phyloP scores from a whole-genome alignment of 2,113 vertebrate genomes.

The Cranoglanis bouderius region DNA sequence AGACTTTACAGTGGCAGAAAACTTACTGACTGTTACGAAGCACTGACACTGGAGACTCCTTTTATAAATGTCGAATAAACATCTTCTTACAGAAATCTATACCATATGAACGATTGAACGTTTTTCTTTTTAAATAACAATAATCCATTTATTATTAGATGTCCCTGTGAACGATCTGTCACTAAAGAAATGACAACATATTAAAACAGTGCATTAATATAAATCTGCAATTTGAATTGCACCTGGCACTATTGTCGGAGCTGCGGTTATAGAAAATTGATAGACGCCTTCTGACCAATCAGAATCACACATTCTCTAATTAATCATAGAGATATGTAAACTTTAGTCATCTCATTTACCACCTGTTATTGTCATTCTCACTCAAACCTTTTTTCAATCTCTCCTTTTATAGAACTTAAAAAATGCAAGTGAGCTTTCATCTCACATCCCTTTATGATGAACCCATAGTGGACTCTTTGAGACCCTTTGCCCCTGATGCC shows the following conservation, averaged over 20 bases:
- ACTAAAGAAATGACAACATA: neutral
- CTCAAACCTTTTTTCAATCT: neutral
- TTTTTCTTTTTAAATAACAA: neutral
- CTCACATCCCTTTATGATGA: constrained; percentile 33
- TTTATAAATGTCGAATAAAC: neutral
- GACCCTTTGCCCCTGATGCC: constrained; percentile 34
- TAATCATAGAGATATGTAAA: constrained; percentile 1
- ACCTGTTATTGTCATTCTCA: constrained; percentile 15
- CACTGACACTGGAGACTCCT: neutral
- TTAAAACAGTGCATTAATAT: neutral
- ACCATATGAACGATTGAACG: neutral
- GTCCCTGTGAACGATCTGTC: neutral
- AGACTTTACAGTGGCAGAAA: neutral
- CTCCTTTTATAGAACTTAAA: neutral
- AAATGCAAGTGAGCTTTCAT: constrained; percentile 30
- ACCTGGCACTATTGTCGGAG: neutral
- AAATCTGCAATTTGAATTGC: neutral
- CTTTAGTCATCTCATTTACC: neutral
- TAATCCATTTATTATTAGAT: neutral
- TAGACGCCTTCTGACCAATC: neutral
- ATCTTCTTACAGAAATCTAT: neutral
- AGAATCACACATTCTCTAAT: neutral
- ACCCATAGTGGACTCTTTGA: constrained; percentile 37
- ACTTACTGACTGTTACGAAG: neutral
- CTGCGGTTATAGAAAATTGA: neutral